phyloP scores from a whole-genome alignment of 2,113 vertebrate species.

The Serinus canaria region DNA sequence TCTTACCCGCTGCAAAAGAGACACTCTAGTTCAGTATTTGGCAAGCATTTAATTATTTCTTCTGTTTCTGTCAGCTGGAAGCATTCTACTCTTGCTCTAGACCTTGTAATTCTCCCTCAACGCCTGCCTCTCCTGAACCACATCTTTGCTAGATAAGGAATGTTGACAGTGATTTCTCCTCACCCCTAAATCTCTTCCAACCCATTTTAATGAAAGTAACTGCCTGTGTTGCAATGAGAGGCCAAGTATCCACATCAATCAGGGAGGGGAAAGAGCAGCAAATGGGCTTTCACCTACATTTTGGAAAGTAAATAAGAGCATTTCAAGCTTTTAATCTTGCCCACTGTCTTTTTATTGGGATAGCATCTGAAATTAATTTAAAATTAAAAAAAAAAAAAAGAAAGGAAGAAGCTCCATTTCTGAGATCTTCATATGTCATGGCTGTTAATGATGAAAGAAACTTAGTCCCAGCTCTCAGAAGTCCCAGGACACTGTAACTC shows the following conservation, averaged over 20 bases:
- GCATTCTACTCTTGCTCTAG: neutral
- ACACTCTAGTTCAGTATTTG: neutral
- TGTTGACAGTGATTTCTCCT: neutral
- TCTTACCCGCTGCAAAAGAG: neutral
- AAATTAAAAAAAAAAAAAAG: neutral
- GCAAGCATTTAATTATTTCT: neutral
- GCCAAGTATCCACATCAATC: neutral
- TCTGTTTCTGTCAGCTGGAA: neutral
- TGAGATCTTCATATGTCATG: neutral
- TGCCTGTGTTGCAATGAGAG: neutral
- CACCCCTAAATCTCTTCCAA: neutral
- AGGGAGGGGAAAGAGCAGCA: neutral
- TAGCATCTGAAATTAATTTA: neutral
- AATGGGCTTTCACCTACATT: neutral
- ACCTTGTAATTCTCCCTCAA: neutral
- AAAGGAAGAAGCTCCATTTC: neutral
- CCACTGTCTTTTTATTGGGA: neutral
- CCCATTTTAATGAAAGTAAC: neutral
- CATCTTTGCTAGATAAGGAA: neutral
- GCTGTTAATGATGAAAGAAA: neutral
- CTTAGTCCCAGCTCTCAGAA: neutral
- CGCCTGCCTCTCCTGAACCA: neutral
- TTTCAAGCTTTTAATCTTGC: neutral
- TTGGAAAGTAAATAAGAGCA: neutral
- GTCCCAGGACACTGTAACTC: neutral